phyloP scores from a whole-genome alignment of 2,888 invertebrate species.

The Acleris laterana region DNA sequence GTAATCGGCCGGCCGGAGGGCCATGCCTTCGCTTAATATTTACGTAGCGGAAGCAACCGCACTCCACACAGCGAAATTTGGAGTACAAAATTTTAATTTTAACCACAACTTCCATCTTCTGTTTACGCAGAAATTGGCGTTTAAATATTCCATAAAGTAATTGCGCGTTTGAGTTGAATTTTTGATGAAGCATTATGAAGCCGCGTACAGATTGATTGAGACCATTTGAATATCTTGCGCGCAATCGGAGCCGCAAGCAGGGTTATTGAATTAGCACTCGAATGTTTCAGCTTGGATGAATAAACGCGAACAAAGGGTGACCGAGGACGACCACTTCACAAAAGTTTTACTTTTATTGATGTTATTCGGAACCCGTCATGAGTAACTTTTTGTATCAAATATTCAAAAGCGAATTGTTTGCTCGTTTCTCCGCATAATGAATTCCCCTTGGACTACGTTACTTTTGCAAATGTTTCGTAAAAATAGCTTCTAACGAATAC shows the following conservation, averaged over 20 bases:
- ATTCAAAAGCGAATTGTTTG: conserved; percentile 36
- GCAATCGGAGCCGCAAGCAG: conserved; percentile 64
- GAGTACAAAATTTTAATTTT: conserved; percentile 76
- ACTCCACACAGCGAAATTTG: conserved; percentile 66
- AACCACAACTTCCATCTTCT: conserved; percentile 69
- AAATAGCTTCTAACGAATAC: no score
- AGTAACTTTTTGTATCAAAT: conserved; percentile 34
- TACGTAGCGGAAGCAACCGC: conserved; percentile 73
- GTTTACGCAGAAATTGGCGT: conserved; percentile 72
- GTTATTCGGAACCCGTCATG: conserved; percentile 27
- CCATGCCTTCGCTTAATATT: conserved; percentile 68
- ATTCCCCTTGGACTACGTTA: conserved; percentile 27
- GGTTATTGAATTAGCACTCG: conserved; percentile 73
- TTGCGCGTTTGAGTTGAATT: conserved; percentile 76
- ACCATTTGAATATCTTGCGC: conserved; percentile 77
- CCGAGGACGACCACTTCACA: conserved; percentile 42
- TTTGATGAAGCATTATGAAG: conserved; percentile 78
- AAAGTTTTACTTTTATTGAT: conserved; percentile 45
- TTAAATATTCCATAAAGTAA: conserved; percentile 80
- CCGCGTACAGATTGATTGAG: conserved; percentile 75
- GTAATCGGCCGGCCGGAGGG: conserved; percentile 70
- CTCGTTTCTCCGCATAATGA: conserved; percentile 19
- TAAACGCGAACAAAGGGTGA: conserved; percentile 64
- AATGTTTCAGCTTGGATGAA: conserved; percentile 72
- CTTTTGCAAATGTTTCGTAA: conserved; percentile 17